Percentiles rank a stretch among this genome's conserved stretches.
phyloP scores from a whole-genome alignment of 2,797 vertebrate genomes.

The Syngnathus acus region DNA sequence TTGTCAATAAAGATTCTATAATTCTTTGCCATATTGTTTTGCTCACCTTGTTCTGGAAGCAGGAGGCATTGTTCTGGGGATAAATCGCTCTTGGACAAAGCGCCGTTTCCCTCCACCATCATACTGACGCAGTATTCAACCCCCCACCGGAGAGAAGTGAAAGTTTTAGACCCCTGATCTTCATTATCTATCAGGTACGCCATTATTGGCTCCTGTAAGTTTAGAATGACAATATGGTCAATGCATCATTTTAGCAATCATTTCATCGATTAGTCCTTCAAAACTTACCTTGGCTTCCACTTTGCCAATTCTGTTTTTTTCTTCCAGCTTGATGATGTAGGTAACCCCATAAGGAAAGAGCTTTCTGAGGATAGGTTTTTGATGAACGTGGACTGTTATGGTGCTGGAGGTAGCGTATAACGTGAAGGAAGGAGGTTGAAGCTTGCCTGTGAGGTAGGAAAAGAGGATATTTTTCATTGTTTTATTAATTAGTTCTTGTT shows the following conservation, averaged over 20 bases:
- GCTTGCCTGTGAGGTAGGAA: slow-evolving; percentile 36
- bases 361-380: slow-evolving; percentile 43
- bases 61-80: slow-evolving; percentile 50
- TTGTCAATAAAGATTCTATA: not conserved
- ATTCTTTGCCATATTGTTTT: not conserved
- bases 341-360: slow-evolving; percentile 45
- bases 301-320: slow-evolving; percentile 36
- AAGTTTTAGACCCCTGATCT: slow-evolving; percentile 18
- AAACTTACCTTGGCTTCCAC: slow-evolving; percentile 24
- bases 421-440: slow-evolving; percentile 58
- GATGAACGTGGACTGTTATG: slow-evolving; percentile 47
- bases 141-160: slow-evolving; percentile 45
- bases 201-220: slow-evolving; percentile 30
- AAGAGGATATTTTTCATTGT: not conserved
- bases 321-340: slow-evolving; percentile 55
- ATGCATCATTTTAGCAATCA: not conserved
- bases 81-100: not conserved
- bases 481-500: no score
- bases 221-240: not conserved
- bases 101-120: slow-evolving; percentile 15
- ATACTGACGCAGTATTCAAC: slow-evolving; percentile 62
- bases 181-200: slow-evolving; percentile 14
- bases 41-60: slow-evolving; percentile 59
- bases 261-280: not conserved
- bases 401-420: slow-evolving; percentile 49